These are phyloP conservation scores for Rallus crepitans DNA, from an alignment of 2,797 vertebrate species.

Conservation along the genomic window DNA sequence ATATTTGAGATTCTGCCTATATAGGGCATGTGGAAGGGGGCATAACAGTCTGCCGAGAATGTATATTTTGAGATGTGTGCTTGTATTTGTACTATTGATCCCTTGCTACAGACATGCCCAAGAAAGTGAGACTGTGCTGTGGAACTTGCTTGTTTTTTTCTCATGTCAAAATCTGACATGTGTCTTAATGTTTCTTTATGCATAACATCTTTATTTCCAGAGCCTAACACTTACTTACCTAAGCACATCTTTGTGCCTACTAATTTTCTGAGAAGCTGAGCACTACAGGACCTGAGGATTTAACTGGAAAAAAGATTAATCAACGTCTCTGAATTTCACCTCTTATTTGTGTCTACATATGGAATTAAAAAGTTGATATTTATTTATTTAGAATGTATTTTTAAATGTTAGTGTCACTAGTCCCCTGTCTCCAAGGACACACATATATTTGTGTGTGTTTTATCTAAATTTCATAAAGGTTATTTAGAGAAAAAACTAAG, in stretches of 20 bases:
- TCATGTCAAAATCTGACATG: neutral
- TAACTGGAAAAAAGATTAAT: neutral
- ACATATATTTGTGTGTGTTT: neutral
- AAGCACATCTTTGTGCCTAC: neutral
- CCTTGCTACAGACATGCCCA: neutral
- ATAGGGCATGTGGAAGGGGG: neutral
- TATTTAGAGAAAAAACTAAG: neutral
- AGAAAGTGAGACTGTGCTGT: neutral
- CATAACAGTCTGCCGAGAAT: neutral
- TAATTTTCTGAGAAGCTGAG: neutral
- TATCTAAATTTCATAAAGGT: neutral
- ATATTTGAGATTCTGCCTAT: constrained; percentile 1
- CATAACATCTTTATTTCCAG: neutral
- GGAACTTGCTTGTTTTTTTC: neutral
- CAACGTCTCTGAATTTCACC: neutral
- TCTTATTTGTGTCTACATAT: neutral
- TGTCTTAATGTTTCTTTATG: neutral
- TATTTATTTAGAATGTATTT: neutral
- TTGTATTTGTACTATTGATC: neutral
- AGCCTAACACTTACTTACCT: neutral
- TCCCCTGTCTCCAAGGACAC: neutral
- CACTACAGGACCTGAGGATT: neutral
- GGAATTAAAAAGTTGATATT: neutral
- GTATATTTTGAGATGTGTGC: constrained; percentile 24
- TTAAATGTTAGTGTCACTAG: neutral